Base-by-base conservation (phyloP, 2,888 invertebrate species). In the Phortica okadai region DNA sequence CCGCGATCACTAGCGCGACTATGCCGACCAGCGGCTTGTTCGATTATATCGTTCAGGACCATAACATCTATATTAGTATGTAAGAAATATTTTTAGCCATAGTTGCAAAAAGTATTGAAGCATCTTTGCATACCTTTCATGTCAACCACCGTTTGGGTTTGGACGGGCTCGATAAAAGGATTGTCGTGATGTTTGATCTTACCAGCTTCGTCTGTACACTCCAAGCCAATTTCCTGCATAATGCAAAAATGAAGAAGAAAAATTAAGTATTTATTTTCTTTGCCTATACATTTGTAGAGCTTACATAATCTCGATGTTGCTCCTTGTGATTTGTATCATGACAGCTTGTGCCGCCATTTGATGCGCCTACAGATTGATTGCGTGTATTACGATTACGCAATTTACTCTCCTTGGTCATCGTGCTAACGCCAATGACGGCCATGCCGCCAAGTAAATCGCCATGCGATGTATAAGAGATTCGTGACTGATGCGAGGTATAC, bases 31-130 rank as follows among this genome's bases (percentile, higher is more conserved):
- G 98, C 96, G 77, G 96, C 98, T 93, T 98, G 98, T 91, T 98
- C 98, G 87, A 98, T 97, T 89, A 99, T 97, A 92, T 98, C 98
- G 91, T 97, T 98, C 89, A 98, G 93, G 87, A 98, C 98, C 97
- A 98, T 97, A 80, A 98, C 98, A 93, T 99, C 98, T 98, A 75
- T 1, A 21, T 21, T 21, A 21, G 21, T 21, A 21, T 21, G 21
- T 21, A 21, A 21, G 21, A 21, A 21, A 21, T 21, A 21, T 21
- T 14, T 56, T n/a, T 56, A 56, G 56, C 11, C 11, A n/a, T 56
- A 56, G 56, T 8, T n/a, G 11, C n/a, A 56, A 4, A n/a, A 56
- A 56, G 1, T 56, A 56, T 56, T 56, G 56, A 6, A 56, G 11
- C 11, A 10, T n/a, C 54, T 7, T 2, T 54, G 7, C 8, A 59